These are phyloP conservation scores for Listronotus bonariensis DNA, from an alignment of 1,140 invertebrate species.

Conservation along the genomic window DNA sequence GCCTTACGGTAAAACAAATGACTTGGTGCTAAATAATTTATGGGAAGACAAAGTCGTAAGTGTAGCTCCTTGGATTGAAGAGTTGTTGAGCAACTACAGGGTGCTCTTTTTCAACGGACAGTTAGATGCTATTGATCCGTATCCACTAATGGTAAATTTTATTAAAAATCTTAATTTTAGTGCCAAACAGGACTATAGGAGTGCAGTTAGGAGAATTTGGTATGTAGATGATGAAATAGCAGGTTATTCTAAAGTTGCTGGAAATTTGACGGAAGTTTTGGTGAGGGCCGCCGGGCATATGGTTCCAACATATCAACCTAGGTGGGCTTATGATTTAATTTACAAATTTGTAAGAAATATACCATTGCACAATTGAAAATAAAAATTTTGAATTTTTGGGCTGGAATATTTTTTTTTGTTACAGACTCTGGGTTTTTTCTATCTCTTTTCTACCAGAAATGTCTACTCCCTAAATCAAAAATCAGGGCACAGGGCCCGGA, in stretches of 20 bases:
- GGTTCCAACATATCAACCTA: slow-evolving; percentile 77
- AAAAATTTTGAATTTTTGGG: too few relatives aligned
- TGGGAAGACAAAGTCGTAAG: slow-evolving; percentile 82
- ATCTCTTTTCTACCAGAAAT: too few relatives aligned
- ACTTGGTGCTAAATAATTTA: slow-evolving; percentile 70
- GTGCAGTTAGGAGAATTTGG: slow-evolving; percentile 67
- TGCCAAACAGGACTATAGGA: slow-evolving; percentile 65
- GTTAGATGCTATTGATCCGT: slow-evolving; percentile 82
- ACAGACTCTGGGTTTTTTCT: too few relatives aligned
- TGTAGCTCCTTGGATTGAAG: slow-evolving; percentile 73
- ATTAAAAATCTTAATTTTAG: slow-evolving; percentile 68
- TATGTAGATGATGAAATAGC: slow-evolving; percentile 68
- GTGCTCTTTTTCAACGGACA: slow-evolving; percentile 81
- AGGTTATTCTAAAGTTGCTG: slow-evolving; percentile 71
- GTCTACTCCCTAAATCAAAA: too few relatives aligned
- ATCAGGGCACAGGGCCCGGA: too few relatives aligned
- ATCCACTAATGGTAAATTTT: slow-evolving; percentile 75
- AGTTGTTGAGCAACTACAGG: slow-evolving; percentile 69
- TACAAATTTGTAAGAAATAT: slow-evolving; percentile 69
- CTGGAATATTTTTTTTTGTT: too few relatives aligned
- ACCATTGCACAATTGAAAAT: slow-evolving; percentile 45
- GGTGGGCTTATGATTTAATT: slow-evolving; percentile 74
- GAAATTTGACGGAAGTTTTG: slow-evolving; percentile 75
- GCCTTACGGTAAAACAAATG: slow-evolving; percentile 53
- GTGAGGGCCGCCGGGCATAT: slow-evolving; percentile 81